Evolutionary conservation across 2,888 invertebrate genomes (phyloP).

Genomic region (Himalopsyche anomala): DNA sequence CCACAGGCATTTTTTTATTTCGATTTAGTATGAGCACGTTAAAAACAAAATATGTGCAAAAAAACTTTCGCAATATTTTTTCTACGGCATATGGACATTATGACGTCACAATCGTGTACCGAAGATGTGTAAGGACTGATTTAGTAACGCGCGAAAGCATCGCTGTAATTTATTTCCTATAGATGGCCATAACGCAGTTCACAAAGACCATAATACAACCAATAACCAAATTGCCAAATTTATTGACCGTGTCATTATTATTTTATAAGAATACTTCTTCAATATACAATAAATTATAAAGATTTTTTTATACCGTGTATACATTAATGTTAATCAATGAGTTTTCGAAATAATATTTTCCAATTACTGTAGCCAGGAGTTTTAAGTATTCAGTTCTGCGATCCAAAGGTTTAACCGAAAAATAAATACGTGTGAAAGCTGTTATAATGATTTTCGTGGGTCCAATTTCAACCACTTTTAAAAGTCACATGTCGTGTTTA

Average conservation of each 20-base stretch:
- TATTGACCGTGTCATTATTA: conserved; percentile 41
- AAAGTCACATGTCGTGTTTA: no score
- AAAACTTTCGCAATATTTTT: not conserved
- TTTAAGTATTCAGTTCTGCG: no score
- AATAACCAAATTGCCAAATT: conserved; percentile 52
- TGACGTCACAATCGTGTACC: conserved; percentile 46
- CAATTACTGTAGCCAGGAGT: no score
- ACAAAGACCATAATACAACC: conserved; percentile 1
- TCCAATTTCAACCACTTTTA: no score
- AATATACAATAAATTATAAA: no score
- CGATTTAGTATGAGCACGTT: not conserved
- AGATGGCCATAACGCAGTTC: conserved; percentile 47
- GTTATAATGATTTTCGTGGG: no score
- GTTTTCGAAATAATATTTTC: no score
- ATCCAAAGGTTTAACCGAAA: no score
- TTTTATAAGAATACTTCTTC: conserved; percentile 10
- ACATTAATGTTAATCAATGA: no score
- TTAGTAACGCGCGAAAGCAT: conserved; percentile 47
- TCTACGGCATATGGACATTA: conserved; percentile 44
- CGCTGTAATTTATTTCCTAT: conserved; percentile 50
- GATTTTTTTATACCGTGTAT: no score
- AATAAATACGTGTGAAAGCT: no score
- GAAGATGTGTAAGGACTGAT: conserved; percentile 52
- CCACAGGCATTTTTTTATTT: no score
- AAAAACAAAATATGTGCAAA: not conserved